These are phyloP conservation scores for Rhinella marina DNA, from an alignment of 2,797 vertebrate species.

Conservation along the genomic window DNA sequence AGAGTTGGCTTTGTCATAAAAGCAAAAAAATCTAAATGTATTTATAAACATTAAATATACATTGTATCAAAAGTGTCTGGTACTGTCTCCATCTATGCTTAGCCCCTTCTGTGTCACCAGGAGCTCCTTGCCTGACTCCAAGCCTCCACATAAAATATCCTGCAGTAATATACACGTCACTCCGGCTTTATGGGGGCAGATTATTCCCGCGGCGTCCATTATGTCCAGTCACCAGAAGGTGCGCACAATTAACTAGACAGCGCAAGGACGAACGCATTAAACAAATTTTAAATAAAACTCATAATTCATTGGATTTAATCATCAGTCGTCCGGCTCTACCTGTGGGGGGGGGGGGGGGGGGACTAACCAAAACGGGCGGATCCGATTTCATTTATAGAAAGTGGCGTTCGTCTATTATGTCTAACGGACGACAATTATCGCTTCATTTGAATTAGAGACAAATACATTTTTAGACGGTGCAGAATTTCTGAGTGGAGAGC, in stretches of 20 bases:
- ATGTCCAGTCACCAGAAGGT: slow-evolving; percentile 1
- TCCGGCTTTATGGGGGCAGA: background rate
- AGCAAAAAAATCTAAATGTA: too few species aligned
- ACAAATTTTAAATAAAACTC: background rate
- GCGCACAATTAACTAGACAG: slow-evolving; percentile 15
- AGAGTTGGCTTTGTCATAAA: too few species aligned
- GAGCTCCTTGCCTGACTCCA: background rate
- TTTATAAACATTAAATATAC: too few species aligned
- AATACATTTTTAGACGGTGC: background rate
- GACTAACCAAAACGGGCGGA: background rate
- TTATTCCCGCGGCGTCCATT: slow-evolving; percentile 7
- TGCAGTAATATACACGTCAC: background rate
- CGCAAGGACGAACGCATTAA: slow-evolving; percentile 14
- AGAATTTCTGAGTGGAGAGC: background rate
- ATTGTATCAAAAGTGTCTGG: too few species aligned
- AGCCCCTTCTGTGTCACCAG: background rate
- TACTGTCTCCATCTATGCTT: background rate
- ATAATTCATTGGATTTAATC: slow-evolving; percentile 16
- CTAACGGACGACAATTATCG: background rate
- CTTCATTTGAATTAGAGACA: background rate
- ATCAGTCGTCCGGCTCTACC: background rate
- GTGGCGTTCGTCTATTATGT: background rate
- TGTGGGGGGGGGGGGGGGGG: background rate
- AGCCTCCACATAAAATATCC: background rate
- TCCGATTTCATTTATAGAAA: background rate